Evolutionary conservation across 2,888 invertebrate species (phyloP), one percentile per base, ranked within the genome.

Genomic region (Leptarthrus brevirostris): DNA sequence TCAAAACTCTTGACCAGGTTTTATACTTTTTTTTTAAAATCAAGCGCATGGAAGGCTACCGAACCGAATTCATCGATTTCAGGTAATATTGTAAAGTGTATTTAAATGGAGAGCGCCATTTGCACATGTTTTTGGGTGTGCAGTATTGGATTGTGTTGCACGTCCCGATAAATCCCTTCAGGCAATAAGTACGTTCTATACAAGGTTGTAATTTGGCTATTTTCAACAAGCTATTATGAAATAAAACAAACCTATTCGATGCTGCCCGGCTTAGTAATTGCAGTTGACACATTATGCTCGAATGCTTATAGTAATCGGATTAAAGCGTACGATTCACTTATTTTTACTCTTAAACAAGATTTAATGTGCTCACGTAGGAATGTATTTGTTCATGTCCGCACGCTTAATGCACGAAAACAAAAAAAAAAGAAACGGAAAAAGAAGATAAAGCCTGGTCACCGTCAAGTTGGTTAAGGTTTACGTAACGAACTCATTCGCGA

Each of bases 231-330:
- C 16, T 8, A 34, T 64, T 22, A 64, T 24, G 26, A 64, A 64
- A 64, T 44, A 16, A 20, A 18, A 18, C 12, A 61, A 10, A 6
- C 6, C 10, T 14, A 12, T 47, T 14, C 14, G 47, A 14, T 16
- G 47, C 14, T 52, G 8, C 14, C 14, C 22, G 52, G 8, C 5
- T 5, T 52, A 18, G 22, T 52, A 52, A 52, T 52, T 52, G 52
- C 52, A 20, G 40, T 40, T 64, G 64, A 69, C 52, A 69, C 52
- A 69, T 30, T 49, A 69, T 69, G 52, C 69, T 52, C 34, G 36
- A 52, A 30, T 69, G 20, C n/a, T 20, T n/a, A 18, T 34, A 16
- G 18, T 34, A 69, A 52, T 52, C 44, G 52, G 69, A 52, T 69
- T 69, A 66, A 14, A 14, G 14, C 14, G 47, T 47, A 66, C 22